These are phyloP conservation scores for Cosmia pyralina DNA, from an alignment of 2,888 invertebrate genomes.

Conservation along the genomic window DNA sequence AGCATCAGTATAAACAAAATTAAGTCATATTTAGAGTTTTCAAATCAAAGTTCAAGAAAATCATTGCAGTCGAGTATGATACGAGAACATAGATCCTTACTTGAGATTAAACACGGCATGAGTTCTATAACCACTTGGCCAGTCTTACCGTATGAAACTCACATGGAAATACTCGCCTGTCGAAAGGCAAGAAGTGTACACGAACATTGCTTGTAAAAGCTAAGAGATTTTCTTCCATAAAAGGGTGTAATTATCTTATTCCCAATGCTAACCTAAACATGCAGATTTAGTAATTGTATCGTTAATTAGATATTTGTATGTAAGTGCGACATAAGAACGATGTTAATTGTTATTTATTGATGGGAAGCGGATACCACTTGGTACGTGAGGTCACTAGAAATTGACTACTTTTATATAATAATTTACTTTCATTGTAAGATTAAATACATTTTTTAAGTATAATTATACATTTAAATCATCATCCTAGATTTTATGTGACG, in stretches of 20 bases:
- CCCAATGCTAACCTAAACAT: background rate
- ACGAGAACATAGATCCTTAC: background rate
- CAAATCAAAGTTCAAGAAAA: background rate
- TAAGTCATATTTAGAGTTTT: background rate
- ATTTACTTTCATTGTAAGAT: conserved; percentile 1
- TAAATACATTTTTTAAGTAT: too few species aligned
- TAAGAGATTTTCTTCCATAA: background rate
- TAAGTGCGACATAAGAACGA: background rate
- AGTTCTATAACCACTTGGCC: background rate
- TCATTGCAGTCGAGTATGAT: too few species aligned
- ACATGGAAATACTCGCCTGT: background rate
- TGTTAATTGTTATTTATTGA: conserved; percentile 11
- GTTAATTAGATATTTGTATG: conserved; percentile 47
- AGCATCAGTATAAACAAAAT: background rate
- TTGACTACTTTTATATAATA: background rate
- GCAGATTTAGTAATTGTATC: background rate
- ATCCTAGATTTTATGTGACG: too few species aligned
- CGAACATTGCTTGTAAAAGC: too few species aligned
- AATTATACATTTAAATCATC: too few species aligned
- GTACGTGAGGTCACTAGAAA: conserved; percentile 37
- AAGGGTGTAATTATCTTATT: background rate
- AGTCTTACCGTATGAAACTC: too few species aligned
- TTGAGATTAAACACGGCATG: background rate
- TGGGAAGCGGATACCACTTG: background rate
- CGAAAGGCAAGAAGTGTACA: background rate